Percentiles rank a stretch among this genome's conserved stretches.
Conservation (phyloP, 1,140 invertebrate genomes). For the Aradophagus sp. region DNA sequence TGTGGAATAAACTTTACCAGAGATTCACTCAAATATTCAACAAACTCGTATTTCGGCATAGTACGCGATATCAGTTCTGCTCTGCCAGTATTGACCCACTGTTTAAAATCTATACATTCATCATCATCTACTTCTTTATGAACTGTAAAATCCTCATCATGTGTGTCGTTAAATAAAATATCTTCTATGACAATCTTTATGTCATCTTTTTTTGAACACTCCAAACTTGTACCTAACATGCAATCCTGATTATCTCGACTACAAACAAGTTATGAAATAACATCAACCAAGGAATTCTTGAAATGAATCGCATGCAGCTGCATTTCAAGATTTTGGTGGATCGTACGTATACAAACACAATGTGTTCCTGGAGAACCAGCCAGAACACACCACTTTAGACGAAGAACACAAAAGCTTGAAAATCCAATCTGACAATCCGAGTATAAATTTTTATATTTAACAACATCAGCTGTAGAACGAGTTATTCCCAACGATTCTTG, state of each 20-base stretch:
- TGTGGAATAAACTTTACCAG: conserved; percentile 20
- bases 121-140: neutral
- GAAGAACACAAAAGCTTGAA: neutral
- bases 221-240: conserved; percentile 23
- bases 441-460: conserved; percentile 3
- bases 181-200: conserved; percentile 15
- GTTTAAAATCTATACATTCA: conserved; percentile 12
- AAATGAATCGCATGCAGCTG: neutral
- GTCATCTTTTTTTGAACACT: conserved; percentile 15
- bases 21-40: conserved; percentile 2
- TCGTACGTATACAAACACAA: neutral
- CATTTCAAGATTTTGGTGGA: neutral
- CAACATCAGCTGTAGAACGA: conserved; percentile 8
- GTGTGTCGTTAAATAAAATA: conserved; percentile 12
- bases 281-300: conserved; percentile 1
- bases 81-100: conserved; percentile 26
- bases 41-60: conserved; percentile 15
- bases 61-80: conserved; percentile 11
- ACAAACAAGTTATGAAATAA: conserved; percentile 25
- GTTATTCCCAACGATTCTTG: conserved; percentile 17
- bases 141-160: conserved; percentile 7
- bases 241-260: conserved; percentile 9
- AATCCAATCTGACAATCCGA: neutral
- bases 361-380: neutral
- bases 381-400: neutral